Evolutionary conservation across 2,797 vertebrate species (phyloP).

Genomic region (Dicrostonyx torquatus): DNA sequence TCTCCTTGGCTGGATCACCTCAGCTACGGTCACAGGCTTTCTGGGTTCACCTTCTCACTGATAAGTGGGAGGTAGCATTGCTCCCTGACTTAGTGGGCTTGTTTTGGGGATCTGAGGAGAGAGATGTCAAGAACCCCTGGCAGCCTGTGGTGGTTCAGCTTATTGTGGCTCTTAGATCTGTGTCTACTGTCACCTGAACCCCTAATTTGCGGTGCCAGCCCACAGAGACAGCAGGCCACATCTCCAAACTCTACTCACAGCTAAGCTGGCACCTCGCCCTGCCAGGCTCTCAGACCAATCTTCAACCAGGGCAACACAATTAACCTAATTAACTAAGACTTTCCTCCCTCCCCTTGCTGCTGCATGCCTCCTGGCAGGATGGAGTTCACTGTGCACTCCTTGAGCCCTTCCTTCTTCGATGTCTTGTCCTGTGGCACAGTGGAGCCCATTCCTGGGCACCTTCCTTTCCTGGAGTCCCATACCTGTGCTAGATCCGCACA

Average conservation of each 20-base stretch:
- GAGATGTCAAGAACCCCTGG: rapidly evolving
- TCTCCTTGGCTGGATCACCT: background rate
- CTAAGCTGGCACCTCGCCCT: background rate
- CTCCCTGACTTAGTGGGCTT: background rate
- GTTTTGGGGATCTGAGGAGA: background rate
- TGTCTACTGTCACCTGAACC: background rate
- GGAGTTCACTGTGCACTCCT: background rate
- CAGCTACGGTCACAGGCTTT: background rate
- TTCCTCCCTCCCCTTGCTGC: background rate
- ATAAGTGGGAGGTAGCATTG: background rate
- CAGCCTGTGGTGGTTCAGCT: background rate
- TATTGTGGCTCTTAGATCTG: no score
- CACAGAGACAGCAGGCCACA: background rate
- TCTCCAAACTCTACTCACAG: background rate
- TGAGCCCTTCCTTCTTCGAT: background rate
- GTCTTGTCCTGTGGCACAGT: no score
- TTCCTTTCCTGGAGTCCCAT: background rate
- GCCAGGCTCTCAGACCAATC: background rate
- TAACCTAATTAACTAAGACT: background rate
- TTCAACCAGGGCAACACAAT: background rate
- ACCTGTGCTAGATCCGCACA: background rate
- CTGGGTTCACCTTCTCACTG: background rate
- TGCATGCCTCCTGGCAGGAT: background rate
- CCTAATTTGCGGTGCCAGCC: background rate
- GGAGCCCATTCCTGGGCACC: background rate